phyloP scores from a whole-genome alignment of 2,113 vertebrate genomes.

The Phalacrocorax brasilianus region DNA sequence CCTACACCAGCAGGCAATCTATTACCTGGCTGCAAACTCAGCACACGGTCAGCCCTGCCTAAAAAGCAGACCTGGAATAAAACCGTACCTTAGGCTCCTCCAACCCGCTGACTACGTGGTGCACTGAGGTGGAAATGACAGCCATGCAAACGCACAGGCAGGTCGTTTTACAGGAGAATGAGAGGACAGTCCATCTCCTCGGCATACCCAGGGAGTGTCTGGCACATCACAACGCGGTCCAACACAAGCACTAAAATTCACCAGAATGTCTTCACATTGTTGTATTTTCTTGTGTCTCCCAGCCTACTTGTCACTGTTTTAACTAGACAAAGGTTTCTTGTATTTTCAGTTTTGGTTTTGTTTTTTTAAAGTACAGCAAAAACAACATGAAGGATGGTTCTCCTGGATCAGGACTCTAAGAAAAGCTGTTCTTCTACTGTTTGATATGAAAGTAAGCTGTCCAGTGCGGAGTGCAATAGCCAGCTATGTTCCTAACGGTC shows the following conservation, averaged over 20 bases:
- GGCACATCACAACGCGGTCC: accelerated
- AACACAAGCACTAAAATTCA: background rate
- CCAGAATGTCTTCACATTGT: background rate
- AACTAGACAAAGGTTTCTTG: background rate
- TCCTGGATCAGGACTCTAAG: background rate
- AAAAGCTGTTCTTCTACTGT: background rate
- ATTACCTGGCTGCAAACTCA: background rate
- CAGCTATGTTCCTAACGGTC: background rate
- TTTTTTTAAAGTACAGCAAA: background rate
- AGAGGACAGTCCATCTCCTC: background rate
- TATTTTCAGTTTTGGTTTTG: background rate
- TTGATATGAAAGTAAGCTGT: background rate
- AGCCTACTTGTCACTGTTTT: background rate
- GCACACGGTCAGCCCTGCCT: background rate
- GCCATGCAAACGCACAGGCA: accelerated
- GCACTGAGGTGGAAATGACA: background rate
- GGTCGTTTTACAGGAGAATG: background rate
- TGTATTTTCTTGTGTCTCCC: background rate
- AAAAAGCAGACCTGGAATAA: background rate
- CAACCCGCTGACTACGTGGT: background rate
- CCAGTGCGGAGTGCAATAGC: background rate
- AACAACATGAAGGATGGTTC: background rate
- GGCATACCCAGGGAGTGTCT: accelerated
- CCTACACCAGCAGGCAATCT: background rate
- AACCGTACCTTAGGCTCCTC: background rate